Base-by-base conservation (phyloP, 2,888 invertebrate species). In the Leptothorax acervorum region DNA sequence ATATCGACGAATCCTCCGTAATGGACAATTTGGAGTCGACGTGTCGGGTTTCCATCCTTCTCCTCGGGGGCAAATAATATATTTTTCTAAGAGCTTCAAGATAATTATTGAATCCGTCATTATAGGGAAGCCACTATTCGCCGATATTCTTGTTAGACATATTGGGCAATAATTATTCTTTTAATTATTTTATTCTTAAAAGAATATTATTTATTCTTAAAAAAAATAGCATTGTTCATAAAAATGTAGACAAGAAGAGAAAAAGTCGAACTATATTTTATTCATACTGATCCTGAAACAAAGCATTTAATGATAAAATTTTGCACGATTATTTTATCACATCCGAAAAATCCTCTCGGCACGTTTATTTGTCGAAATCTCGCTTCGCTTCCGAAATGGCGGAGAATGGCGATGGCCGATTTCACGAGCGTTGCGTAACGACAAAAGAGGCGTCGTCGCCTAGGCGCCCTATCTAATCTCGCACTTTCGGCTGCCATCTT, bases 401-500 rank as follows among this genome's bases (percentile, higher is more conserved):
- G 42, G 86, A 85, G 83, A 86, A 88, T 39, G 35, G 35, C 87
- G 87, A 76, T 85, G 89, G 87, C 87, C 87, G 90, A 92, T 93
- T 93, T 92, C 73, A 87, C 79, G 88, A 76, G 83, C 65, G 82
- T 90, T 88, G 83, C 87, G 62, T 78, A 90, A 90, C 83, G 68
- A 45, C 51, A 68, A 51, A 71, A 87, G 87, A 90, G 92, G 89
- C 92, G 90, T 91, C 92, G 90, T 91, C 91, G 87, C 83, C 87
- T 87, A 82, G 88, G 79, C 88, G 85, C 89, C 92, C 90, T 94
- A 94, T 94, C 94, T 94, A 94, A 94, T 94, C 92, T 91, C 88
- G 86, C 87, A 92, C 92, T 93, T 93, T 93, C 92, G 93, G 91
- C 90, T 92, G 94, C 94, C 94, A 94, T 94, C 92, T 93, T 94